Evolutionary conservation across 2,113 vertebrate genomes (phyloP), one percentile per base, ranked within the genome.

Genomic region (Beaufortia kweichowensis): DNA sequence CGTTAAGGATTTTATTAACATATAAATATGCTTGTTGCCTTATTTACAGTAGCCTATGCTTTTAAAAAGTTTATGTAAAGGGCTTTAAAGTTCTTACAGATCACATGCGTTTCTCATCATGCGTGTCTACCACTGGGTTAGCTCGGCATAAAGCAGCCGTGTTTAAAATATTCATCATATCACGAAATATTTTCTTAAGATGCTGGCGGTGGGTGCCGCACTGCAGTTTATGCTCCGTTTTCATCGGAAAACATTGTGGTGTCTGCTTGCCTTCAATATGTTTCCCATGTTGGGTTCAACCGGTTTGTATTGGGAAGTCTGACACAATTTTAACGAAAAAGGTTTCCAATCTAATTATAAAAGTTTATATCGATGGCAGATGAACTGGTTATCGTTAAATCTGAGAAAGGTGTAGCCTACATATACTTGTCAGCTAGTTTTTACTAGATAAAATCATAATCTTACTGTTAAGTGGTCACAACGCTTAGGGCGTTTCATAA

Each of bases 181-280:
- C 76, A 35, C 78, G 79, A 78, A 67, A 83, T 82, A 80, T 87
- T 82, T 86, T 85, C 79, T 80, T 70, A 69, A 78, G 88, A 87
- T 87, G 86, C 86, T 89, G 87, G 85, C 69, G 84, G 79, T 82
- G 82, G 79, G 88, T 91, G 90, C 89, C 90, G 91, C 91, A 92
- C 82, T 92, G 91, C 90, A 91, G 90, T 87, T 89, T 87, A 88
- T 88, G 83, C 87, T 79, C 88, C 84, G 88, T 39, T 74, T 77
- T 65, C 53, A 28, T 61, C 65, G 46, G 68, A 60, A 79, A 83
- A 70, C 82, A 78, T 70, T 62, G 87, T 84, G 84, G 84, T 85
- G 74, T 87, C 84, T 86, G 76, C 8, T 24, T 43, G 76, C 39
- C 68, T 81, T 63, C 65, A 72, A 81, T 78, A 29, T 75, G 75